Evolutionary conservation across 2,888 invertebrate genomes (phyloP).

Genomic region (Tipula confusa): DNA sequence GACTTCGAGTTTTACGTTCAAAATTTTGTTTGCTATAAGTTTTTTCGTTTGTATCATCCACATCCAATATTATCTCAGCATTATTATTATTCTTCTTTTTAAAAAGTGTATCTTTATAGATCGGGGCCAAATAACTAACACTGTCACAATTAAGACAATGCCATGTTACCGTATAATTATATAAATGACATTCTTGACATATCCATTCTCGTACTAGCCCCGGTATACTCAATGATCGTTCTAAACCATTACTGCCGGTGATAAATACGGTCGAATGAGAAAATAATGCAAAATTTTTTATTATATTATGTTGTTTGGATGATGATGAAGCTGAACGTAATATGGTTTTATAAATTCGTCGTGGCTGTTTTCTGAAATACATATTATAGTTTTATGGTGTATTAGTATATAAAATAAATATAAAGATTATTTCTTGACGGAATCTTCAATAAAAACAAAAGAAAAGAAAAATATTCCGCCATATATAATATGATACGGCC

Average conservation of each 20-base stretch:
- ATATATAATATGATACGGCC: too few relatives aligned
- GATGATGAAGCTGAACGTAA: constrained; percentile 40
- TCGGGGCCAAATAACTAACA: constrained; percentile 50
- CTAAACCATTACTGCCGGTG: constrained; percentile 25
- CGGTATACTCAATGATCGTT: constrained; percentile 49
- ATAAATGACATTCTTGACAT: constrained; percentile 48
- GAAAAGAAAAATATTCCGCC: too few relatives aligned
- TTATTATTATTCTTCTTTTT: neutral
- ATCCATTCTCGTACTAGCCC: constrained; percentile 50
- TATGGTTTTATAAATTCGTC: constrained; percentile 48
- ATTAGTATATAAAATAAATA: neutral
- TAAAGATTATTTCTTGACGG: too few relatives aligned
- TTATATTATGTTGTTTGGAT: constrained; percentile 27
- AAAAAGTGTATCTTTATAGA: constrained; percentile 49
- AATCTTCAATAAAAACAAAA: too few relatives aligned
- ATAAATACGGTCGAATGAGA: neutral
- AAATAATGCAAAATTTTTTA: constrained; percentile 21
- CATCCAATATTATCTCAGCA: neutral
- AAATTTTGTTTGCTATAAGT: neutral
- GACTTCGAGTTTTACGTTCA: constrained; percentile 43
- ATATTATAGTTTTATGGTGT: neutral
- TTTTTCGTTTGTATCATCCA: neutral
- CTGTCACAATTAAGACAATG: constrained; percentile 50
- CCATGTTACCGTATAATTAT: constrained; percentile 51
- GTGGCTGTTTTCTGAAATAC: constrained; percentile 47